These are phyloP conservation scores for Apamea crenata DNA, from an alignment of 2,888 invertebrate species.

Conservation along the genomic window DNA sequence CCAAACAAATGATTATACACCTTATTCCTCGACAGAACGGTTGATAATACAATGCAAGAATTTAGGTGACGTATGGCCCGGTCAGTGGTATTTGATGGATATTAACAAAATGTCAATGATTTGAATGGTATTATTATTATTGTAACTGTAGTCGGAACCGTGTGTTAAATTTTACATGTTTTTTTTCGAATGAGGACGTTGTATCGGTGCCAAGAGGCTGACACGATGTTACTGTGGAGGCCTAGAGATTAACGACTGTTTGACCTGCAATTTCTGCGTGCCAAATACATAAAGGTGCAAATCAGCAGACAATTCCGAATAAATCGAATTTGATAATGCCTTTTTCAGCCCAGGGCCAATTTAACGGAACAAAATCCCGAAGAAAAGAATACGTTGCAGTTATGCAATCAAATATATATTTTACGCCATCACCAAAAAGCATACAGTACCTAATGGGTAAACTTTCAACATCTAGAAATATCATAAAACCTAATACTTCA, in stretches of 20 bases:
- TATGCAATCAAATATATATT: background rate
- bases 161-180: conserved; percentile 61
- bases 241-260: conserved; percentile 15
- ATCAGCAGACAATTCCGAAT: background rate
- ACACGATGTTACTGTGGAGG: background rate
- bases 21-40: background rate
- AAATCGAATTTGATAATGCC: background rate
- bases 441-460: background rate
- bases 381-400: background rate
- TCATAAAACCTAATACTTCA: conserved; percentile 20
- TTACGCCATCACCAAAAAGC: background rate
- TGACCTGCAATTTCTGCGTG: conserved; percentile 39
- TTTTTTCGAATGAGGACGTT: conserved; percentile 52
- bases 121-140: conserved; percentile 64
- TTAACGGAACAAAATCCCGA: background rate
- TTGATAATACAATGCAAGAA: conserved; percentile 7
- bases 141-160: conserved; percentile 57
- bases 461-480: conserved; percentile 10
- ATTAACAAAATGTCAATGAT: conserved; percentile 67
- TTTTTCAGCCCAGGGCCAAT: background rate
- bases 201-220: conserved; percentile 39
- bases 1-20: conserved; percentile 3
- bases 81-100: conserved; percentile 55
- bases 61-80: conserved; percentile 15
- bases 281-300: conserved; percentile 26